phyloP scores from a whole-genome alignment of 2,113 vertebrate genomes.

The Poeciliopsis retropinna region DNA sequence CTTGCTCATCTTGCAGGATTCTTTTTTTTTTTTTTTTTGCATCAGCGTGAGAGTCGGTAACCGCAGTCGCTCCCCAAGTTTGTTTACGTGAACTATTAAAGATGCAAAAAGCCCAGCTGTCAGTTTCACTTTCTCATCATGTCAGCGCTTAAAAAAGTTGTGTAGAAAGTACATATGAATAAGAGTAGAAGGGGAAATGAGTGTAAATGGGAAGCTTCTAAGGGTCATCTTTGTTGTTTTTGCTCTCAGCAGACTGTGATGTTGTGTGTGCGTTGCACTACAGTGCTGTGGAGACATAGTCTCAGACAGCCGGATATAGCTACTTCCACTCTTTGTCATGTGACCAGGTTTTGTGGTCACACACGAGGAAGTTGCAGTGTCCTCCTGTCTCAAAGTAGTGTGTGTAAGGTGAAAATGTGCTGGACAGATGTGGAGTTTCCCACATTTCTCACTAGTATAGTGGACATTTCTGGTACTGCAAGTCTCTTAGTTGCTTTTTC shows the following conservation, averaged over 20 bases:
- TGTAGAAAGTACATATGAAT: slow-evolving; percentile 59
- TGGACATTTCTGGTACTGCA: background rate
- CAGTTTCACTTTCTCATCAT: slow-evolving; percentile 57
- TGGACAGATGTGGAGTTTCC: slow-evolving; percentile 9
- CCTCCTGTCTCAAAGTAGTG: slow-evolving; percentile 54
- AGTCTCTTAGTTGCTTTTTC: background rate
- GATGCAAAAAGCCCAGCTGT: slow-evolving; percentile 16
- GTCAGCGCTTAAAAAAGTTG: slow-evolving; percentile 17
- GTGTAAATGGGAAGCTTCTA: slow-evolving; percentile 71
- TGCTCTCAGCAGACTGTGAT: slow-evolving; percentile 32
- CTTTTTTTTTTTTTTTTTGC: background rate
- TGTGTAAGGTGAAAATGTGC: slow-evolving; percentile 18
- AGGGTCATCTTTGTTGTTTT: slow-evolving; percentile 73
- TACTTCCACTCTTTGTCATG: slow-evolving; percentile 69
- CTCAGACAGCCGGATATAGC: slow-evolving; percentile 69
- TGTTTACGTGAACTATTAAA: slow-evolving; percentile 3
- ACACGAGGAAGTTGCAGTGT: slow-evolving; percentile 64
- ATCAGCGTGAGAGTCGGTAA: background rate
- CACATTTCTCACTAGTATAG: background rate
- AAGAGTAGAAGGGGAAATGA: slow-evolving; percentile 65
- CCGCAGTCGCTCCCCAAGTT: slow-evolving; percentile 2
- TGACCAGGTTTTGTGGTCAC: slow-evolving; percentile 63
- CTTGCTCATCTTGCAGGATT: background rate
- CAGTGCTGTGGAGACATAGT: slow-evolving; percentile 15
- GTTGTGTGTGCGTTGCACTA: slow-evolving; percentile 17